Evolutionary conservation across 2,113 vertebrate genomes (phyloP), one percentile per base, ranked within the genome.

Genomic region (Heterocephalus glaber): DNA sequence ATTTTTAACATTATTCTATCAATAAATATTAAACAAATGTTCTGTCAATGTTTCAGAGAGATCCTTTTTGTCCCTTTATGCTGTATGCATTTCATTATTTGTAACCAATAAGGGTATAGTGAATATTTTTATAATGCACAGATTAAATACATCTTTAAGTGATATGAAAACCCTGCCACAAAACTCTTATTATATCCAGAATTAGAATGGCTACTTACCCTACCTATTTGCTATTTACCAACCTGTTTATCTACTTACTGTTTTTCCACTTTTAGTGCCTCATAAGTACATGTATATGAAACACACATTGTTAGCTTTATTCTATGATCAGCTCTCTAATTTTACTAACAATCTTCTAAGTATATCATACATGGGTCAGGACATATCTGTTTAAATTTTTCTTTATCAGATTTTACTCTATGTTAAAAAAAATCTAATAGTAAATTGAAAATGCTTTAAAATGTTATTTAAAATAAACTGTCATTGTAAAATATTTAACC

Each of bases 1-100:
- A 56, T 58, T 94, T 92, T 89, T 79, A 91, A 92, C 30, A 58
- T 72, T n/a, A 41, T 70, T 94, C 30, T 63, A 66, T 49, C 44
- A 61, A 80, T 61, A n/a, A 77, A 60, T 81, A 93, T 77, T 65
- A 68, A 89, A 89, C 3, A 65, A 5, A 4, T 72, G 61, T 89
- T 56, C n/a, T 84, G 13, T 60, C 68, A 95, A 44, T 49, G 20
- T 54, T 65, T 87, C 83, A 72, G 47, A 82, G 76, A 24, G 2
- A 0, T 76, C 0, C 0, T 72, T 89, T 91, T 47, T 38, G 0
- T 92, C 47, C 2, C 87, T 95, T 88, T 33, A 63, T 68, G 54
- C 17, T 88, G 14, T 5, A 52, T 63, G 3, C 1, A 89, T 77
- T 82, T 11, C 79, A 38, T 66, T 93, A 68, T 60, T 92, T 17